Base-by-base conservation (phyloP, 1,140 invertebrate genomes). In the Drosophila bipectinata region DNA sequence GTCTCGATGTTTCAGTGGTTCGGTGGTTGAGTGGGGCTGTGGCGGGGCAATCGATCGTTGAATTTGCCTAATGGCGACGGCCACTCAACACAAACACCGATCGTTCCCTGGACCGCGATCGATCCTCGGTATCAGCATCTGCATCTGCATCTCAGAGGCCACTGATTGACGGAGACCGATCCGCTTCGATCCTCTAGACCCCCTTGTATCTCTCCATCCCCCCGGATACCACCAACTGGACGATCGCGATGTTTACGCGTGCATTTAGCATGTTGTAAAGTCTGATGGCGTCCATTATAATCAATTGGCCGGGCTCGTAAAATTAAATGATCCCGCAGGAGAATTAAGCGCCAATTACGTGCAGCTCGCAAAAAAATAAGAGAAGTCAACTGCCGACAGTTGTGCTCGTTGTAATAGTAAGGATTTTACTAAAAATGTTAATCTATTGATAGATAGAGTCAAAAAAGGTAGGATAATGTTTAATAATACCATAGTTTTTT, bases 271-370 rank as follows among this genome's bases (percentile, higher is more conserved):
- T 91, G 89, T 90, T 91, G 89, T 91, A 87, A 87, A 89, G 90
- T 91, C 85, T 91, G 84, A 91, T 91, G 84, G 81, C 89, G 77
- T 87, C 89, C 90, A 91, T 91, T 91, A 91, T 91, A 91, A 91
- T 91, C 90, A 91, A 91, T 91, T 91, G 90, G 85, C 79, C 74
- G 79, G 80, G 90, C 73, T 91, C 90, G 90, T 91, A 91, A 91
- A 90, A 84, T 90, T 91, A 91, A 91, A 91, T 84, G 89, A 91
- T 91, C 90, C 87, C 90, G 79, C 89, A 90, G 90, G 84, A 91
- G 87, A 91, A 91, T 91, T 91, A 91, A 91, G 90, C 85, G 79
- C 90, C 90, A 91, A 91, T 91, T 91, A 91, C 82, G 84, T 64
- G 66, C 58, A 77, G 64, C 53, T 52, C 53, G 53, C 10, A 37